Evolutionary conservation across 2,888 invertebrate species (phyloP).

Genomic region (Stomorhina lunata): DNA sequence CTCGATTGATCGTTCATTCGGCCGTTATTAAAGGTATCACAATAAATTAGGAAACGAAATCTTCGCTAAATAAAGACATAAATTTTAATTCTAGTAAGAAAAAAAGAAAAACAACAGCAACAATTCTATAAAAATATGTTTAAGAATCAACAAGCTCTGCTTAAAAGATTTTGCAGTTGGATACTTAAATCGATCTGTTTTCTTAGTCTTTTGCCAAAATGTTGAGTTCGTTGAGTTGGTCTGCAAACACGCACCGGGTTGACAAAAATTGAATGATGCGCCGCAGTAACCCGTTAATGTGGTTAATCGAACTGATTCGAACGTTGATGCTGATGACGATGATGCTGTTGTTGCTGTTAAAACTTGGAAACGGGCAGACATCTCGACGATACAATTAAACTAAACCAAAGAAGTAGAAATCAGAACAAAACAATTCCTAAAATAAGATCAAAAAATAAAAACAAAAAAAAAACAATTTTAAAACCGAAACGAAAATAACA

Average conservation of each 20-base stretch:
- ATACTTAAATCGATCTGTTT: neutral
- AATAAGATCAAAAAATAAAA: constrained; percentile 47
- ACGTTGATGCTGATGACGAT: constrained; percentile 37
- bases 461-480: constrained; percentile 70
- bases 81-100: constrained; percentile 76
- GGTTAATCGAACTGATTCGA: constrained; percentile 50
- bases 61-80: constrained; percentile 79
- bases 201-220: neutral
- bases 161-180: constrained; percentile 23
- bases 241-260: constrained; percentile 49
- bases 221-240: neutral
- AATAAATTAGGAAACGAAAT: constrained; percentile 79
- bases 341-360: no score
- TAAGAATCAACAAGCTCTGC: neutral
- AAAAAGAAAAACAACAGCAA: constrained; percentile 61
- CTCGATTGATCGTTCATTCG: constrained; percentile 67
- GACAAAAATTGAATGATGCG: constrained; percentile 50
- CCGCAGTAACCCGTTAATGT: constrained; percentile 49
- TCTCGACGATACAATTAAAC: constrained; percentile 64
- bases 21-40: constrained; percentile 78
- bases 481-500: constrained; percentile 69
- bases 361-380: constrained; percentile 66
- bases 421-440: constrained; percentile 62
- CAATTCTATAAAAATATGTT: no score
- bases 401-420: constrained; percentile 68